A percentile compares a stretch with the other conserved stretches of the same genome.
Conservation (phyloP, 2,113 vertebrate genomes). For the Helogale parvula region DNA sequence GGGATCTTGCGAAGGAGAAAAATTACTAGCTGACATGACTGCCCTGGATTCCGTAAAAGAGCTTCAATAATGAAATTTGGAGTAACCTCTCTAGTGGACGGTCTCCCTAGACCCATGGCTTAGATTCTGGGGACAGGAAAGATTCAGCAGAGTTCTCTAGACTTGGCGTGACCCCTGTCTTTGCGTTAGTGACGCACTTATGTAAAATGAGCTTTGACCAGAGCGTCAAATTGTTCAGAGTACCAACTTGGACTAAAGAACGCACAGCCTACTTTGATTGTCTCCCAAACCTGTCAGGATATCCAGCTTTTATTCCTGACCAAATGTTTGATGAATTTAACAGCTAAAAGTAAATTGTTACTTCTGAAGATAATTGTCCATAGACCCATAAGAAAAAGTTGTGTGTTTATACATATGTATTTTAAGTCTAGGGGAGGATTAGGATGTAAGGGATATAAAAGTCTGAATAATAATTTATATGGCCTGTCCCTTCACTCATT, state of each 20-base stretch:
- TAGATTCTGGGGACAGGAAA: background rate
- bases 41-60: background rate
- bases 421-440: background rate
- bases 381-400: background rate
- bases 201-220: background rate
- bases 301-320: conserved; percentile 12
- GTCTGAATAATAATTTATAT: background rate
- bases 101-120: background rate
- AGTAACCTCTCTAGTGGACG: background rate
- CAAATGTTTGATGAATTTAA: background rate
- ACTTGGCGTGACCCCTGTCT: background rate
- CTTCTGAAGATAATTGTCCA: background rate
- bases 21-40: background rate
- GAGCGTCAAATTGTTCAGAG: background rate
- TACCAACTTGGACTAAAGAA: background rate
- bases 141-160: background rate
- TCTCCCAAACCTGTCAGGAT: background rate
- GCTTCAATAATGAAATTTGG: conserved; percentile 7
- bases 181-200: background rate
- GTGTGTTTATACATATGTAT: background rate
- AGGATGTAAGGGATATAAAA: background rate
- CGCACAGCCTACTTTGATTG: background rate
- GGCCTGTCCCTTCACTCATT: background rate
- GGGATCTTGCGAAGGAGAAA: background rate
- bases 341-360: background rate